Base-by-base conservation (phyloP, 1,140 invertebrate species). In the Bombyx mandarina region DNA sequence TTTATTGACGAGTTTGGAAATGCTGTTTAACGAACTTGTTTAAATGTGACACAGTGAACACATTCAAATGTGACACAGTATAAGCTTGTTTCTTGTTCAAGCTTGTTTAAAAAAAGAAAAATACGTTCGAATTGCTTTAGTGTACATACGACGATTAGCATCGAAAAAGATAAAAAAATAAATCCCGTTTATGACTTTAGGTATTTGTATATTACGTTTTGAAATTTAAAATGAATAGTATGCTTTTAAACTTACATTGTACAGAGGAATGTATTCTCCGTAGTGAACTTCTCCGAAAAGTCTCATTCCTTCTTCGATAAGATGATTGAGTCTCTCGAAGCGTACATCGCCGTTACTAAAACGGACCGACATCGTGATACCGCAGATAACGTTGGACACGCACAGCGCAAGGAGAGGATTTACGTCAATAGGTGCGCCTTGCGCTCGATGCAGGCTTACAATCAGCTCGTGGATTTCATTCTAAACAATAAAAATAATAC, bases 381-480 rank as follows among this genome's bases (percentile, higher is more conserved):
- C 93, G 77, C 96, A 97, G 59, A 98, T 97, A 0, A 98, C 95
- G 79, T 98, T 98, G 73, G 94, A 95, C 54, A 97, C 93, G 3
- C 94, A 92, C 59, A 94, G 90, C n/a, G 93, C 92, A 12, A 97
- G 88, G 3, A 92, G 84, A 0, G 92, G 91, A 5, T 93, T 93
- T 12, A 95, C 77, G 69, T 95, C 92, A 5, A 92, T 90, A 1
- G 94, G 90, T 8, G 88, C 86, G 0, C 92, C 92, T 48, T 91
- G 89, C 46, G 88, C 86, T 1, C 86, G 82, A 43, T 89, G 88
- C 45, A 97, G 71, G 18, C 90, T 90, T 1, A 86, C 79, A 8
- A 97, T 89, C 54, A 96, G 91, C 46, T 92, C 90, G 43, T 93
- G 86, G 0, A 97, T 94, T 87, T 98, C 96, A 56, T 88, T 89